A percentile compares a stretch with the other conserved stretches of the same genome.
Conservation (phyloP, 1,140 invertebrate species). For the Pogonomyrmex barbatus region DNA sequence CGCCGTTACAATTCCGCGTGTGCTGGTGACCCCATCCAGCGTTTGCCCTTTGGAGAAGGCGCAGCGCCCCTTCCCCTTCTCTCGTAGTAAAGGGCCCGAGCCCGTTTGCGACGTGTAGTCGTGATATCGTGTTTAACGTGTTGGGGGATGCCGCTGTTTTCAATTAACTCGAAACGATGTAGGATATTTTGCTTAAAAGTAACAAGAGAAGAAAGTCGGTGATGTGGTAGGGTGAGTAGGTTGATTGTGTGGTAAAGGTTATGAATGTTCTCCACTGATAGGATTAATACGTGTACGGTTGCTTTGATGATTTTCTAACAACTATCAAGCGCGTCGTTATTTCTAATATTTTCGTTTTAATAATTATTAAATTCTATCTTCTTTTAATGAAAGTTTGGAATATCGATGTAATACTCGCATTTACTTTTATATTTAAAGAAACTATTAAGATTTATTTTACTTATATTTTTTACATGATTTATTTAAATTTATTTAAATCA, state of each 20-base stretch:
- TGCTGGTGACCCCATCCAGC: conserved; percentile 31
- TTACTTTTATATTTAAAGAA: not conserved
- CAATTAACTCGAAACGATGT: conserved; percentile 48
- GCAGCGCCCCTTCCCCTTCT: not conserved
- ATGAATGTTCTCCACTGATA: conserved; percentile 16
- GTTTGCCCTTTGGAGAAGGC: conserved; percentile 41
- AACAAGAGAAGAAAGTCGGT: not conserved
- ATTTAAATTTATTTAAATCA: conserved; percentile 7
- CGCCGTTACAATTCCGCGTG: conserved; percentile 13
- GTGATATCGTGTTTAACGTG: conserved; percentile 58
- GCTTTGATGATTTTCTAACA: not conserved
- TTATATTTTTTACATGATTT: not conserved
- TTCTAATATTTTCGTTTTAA: not conserved
- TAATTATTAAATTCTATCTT: not conserved
- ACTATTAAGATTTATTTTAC: not conserved
- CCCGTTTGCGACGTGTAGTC: conserved; percentile 59
- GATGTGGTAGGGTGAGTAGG: not conserved
- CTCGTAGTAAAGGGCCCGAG: conserved; percentile 38
- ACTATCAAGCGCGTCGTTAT: not conserved
- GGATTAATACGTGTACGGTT: not conserved
- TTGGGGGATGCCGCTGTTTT: conserved; percentile 57
- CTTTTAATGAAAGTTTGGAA: not conserved
- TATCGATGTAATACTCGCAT: not conserved
- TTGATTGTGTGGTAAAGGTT: conserved; percentile 27
- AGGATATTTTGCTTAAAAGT: conserved; percentile 42